Evolutionary conservation across 2,797 vertebrate genomes (phyloP).

Genomic region (Squalus acanthias): DNA sequence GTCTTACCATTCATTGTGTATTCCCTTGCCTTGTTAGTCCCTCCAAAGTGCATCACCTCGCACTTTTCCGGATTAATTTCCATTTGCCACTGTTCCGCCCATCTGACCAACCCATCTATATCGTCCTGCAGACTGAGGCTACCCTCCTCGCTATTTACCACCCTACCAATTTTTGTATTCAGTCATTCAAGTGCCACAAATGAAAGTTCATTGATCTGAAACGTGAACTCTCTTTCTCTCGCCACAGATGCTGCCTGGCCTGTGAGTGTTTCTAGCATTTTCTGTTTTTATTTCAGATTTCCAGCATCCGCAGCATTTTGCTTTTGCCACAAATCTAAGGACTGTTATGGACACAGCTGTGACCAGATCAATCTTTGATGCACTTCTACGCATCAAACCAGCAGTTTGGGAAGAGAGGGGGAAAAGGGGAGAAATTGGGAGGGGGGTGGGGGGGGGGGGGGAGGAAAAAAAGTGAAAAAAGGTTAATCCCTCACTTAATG

Average conservation of each 20-base stretch:
- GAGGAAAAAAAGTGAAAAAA: background rate
- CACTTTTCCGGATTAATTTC: too few species aligned
- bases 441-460: too few species aligned
- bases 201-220: background rate
- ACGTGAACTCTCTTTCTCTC: background rate
- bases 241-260: background rate
- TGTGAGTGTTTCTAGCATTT: background rate
- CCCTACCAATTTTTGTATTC: too few species aligned
- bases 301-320: background rate
- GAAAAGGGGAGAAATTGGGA: background rate
- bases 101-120: too few species aligned
- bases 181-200: background rate
- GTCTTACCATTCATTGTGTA: too few species aligned
- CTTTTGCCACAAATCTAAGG: background rate
- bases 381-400: background rate
- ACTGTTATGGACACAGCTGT: background rate
- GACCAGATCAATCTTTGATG: background rate
- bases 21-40: too few species aligned
- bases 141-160: too few species aligned
- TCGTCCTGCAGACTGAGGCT: too few species aligned
- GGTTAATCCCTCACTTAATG: background rate
- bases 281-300: background rate
- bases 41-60: too few species aligned
- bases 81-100: too few species aligned
- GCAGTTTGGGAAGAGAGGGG: background rate